phyloP scores from a whole-genome alignment of 2,113 vertebrate genomes.

The Grus americana region DNA sequence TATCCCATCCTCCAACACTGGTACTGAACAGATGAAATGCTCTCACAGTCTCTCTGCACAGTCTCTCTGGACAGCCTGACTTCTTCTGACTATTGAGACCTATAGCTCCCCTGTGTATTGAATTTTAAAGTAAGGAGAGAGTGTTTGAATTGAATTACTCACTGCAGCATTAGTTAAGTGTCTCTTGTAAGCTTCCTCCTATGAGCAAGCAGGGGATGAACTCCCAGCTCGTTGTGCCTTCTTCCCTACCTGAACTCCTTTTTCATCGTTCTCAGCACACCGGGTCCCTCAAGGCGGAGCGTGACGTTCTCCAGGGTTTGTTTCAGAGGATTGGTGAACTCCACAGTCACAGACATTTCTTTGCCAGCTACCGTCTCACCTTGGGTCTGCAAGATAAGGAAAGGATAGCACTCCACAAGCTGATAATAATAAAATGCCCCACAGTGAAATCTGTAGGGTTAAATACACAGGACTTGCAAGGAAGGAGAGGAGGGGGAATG shows the following conservation, averaged over 20 bases:
- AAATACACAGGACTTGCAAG: not conserved
- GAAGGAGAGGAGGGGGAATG: not conserved
- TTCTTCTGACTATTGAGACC: not conserved
- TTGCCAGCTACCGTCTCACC: constrained; percentile 74
- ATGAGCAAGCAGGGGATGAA: not conserved
- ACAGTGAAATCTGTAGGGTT: not conserved
- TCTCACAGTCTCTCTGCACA: not conserved
- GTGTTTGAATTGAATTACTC: constrained; percentile 18
- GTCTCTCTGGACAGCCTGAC: not conserved
- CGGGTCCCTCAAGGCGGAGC: constrained; percentile 86
- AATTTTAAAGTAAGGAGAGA: not conserved
- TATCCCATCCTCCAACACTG: not conserved
- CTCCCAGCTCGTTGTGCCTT: not conserved
- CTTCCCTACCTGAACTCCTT: constrained; percentile 83
- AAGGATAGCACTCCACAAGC: not conserved
- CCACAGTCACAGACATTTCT: constrained; percentile 79
- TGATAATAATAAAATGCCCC: not conserved
- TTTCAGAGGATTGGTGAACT: constrained; percentile 90
- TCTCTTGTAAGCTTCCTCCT: not conserved
- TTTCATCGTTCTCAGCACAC: constrained; percentile 72
- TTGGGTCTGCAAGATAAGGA: constrained; percentile 58
- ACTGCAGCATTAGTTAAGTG: not conserved
- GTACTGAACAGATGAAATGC: not conserved
- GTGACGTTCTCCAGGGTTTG: constrained; percentile 78
- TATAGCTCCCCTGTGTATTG: not conserved